Conservation (phyloP, 1,140 invertebrate genomes). For the Plectrocnemia conspersa region DNA sequence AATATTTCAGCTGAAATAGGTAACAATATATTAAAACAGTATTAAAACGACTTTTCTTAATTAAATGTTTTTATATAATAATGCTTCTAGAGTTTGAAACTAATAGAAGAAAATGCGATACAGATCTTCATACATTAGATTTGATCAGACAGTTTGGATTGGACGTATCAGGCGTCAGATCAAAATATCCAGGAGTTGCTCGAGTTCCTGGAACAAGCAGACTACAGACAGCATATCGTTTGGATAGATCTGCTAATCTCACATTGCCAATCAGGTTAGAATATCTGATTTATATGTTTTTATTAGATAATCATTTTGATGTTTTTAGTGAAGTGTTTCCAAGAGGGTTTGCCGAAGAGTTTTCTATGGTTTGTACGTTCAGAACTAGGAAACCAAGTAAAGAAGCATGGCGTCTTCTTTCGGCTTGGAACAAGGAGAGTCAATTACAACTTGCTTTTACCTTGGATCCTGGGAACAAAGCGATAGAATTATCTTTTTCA, state of each 20-base stretch:
- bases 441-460: constrained; percentile 63
- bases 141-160: constrained; percentile 71
- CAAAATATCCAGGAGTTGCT: constrained; percentile 59
- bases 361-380: constrained; percentile 60
- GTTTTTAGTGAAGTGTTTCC: constrained; percentile 45
- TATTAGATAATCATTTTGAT: constrained; percentile 11
- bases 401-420: constrained; percentile 65
- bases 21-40: too few relatives aligned
- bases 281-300: too few relatives aligned
- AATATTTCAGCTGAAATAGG: too few relatives aligned
- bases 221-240: constrained; percentile 71
- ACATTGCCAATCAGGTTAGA: constrained; percentile 65
- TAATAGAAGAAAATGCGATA: constrained; percentile 62
- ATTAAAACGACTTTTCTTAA: too few relatives aligned
- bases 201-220: constrained; percentile 67
- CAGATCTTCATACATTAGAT: constrained; percentile 73
- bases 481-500: constrained; percentile 58
- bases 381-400: constrained; percentile 48
- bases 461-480: constrained; percentile 59
- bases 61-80: too few relatives aligned
- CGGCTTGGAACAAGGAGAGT: constrained; percentile 52
- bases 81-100: constrained; percentile 49
- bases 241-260: constrained; percentile 66
- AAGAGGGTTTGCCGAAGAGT: constrained; percentile 42
- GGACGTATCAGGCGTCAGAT: constrained; percentile 54